These are phyloP conservation scores for Sminthurides aquaticus DNA, from an alignment of 2,888 invertebrate species.

Conservation along the genomic window DNA sequence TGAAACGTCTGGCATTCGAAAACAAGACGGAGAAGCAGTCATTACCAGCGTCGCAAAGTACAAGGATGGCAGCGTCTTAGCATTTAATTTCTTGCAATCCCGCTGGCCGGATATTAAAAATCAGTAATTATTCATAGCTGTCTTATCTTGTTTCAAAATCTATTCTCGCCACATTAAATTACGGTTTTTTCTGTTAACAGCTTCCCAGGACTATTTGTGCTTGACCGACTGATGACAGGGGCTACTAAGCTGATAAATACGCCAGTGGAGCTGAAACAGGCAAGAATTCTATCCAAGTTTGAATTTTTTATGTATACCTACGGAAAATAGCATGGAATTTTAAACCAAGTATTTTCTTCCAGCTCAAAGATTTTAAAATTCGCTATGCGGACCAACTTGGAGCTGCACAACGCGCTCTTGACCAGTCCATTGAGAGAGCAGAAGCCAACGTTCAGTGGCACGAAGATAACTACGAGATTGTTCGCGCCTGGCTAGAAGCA, in stretches of 20 bases:
- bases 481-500: constrained; percentile 63
- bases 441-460: constrained; percentile 79
- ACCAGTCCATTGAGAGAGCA: constrained; percentile 72
- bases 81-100: constrained; percentile 67
- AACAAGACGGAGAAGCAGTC: constrained; percentile 71
- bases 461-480: constrained; percentile 63
- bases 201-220: constrained; percentile 61
- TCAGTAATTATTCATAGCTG: constrained; percentile 53
- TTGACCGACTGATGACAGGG: constrained; percentile 64
- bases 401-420: constrained; percentile 62
- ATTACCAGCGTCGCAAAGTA: constrained; percentile 69
- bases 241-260: constrained; percentile 67
- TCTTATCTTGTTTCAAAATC: not conserved
- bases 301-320: not conserved
- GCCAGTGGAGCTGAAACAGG: constrained; percentile 67
- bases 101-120: constrained; percentile 65
- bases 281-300: constrained; percentile 47
- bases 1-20: constrained; percentile 67
- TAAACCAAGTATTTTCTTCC: constrained; percentile 37
- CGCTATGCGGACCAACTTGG: constrained; percentile 61
- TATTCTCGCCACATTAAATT: not conserved
- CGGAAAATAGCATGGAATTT: not conserved
- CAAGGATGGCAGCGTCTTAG: constrained; percentile 70
- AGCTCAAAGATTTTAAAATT: constrained; percentile 62
- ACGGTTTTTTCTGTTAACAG: constrained; percentile 48